These are phyloP conservation scores for Caenorhabditis panamensis DNA, from an alignment of 2,888 invertebrate genomes.

Conservation along the genomic window DNA sequence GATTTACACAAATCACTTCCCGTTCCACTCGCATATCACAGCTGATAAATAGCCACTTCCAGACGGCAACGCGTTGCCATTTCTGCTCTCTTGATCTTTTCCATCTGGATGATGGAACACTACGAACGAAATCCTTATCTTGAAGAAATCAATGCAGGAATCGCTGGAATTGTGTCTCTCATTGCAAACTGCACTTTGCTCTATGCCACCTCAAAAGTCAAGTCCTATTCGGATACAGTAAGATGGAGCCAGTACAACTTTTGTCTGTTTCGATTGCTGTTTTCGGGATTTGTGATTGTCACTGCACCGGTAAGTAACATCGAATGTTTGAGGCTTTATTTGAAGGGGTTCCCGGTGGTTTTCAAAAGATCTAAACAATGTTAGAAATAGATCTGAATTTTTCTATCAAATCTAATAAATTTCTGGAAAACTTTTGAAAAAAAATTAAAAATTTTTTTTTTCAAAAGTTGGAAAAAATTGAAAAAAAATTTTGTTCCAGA, in stretches of 20 bases:
- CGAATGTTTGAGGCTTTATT: no score
- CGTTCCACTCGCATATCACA: background rate
- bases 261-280: slow-evolving; percentile 33
- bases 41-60: background rate
- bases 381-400: no score
- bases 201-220: slow-evolving; percentile 35
- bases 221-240: slow-evolving; percentile 33
- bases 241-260: slow-evolving; percentile 26
- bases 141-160: slow-evolving; percentile 33
- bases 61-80: no score
- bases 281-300: slow-evolving; percentile 32
- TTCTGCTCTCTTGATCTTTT: background rate
- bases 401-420: no score
- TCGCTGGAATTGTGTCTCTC: slow-evolving; percentile 32
- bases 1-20: background rate
- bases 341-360: no score
- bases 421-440: no score
- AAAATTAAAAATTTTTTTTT: no score
- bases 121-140: slow-evolving; percentile 12
- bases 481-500: no score
- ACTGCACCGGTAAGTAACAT: slow-evolving; percentile 53
- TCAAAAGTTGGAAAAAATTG: no score
- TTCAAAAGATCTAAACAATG: no score
- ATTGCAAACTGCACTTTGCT: slow-evolving; percentile 34
- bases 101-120: slow-evolving; percentile 31